Evolutionary conservation across 2,797 vertebrate species (phyloP).

Genomic region (Diceros bicornis): DNA sequence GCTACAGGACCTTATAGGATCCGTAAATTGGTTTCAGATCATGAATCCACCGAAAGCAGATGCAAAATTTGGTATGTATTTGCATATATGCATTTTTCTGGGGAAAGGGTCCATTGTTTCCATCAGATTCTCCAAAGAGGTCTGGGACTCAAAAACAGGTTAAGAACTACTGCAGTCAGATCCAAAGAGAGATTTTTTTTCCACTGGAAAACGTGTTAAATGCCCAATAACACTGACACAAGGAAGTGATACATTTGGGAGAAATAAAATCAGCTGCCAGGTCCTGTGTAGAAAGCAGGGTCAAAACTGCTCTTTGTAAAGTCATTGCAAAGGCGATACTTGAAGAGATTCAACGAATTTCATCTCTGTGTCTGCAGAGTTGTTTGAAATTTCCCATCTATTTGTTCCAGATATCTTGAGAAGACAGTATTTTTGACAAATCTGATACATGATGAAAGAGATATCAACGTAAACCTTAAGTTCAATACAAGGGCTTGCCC

Average conservation of each 20-base stretch:
- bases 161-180: not conserved
- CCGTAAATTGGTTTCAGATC: constrained; percentile 18
- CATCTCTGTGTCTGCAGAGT: constrained; percentile 21
- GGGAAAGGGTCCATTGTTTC: not conserved
- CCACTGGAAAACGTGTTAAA: constrained; percentile 13
- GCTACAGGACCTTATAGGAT: not conserved
- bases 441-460: not conserved
- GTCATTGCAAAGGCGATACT: not conserved
- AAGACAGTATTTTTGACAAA: not conserved
- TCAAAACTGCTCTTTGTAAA: constrained; percentile 25
- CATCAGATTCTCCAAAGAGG: not conserved
- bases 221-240: not conserved
- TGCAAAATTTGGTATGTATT: not conserved
- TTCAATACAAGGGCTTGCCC: not conserved
- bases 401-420: not conserved
- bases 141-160: constrained; percentile 9
- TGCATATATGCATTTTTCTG: constrained; percentile 32
- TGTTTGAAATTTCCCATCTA: constrained; percentile 10
- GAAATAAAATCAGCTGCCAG: constrained; percentile 29
- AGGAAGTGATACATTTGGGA: constrained; percentile 32
- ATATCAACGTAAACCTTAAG: not conserved
- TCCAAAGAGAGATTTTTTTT: not conserved
- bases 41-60: not conserved
- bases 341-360: not conserved
- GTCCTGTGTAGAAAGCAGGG: not conserved